Base-by-base conservation (phyloP, 2,888 invertebrate genomes). In the Poecilus cupreus region DNA sequence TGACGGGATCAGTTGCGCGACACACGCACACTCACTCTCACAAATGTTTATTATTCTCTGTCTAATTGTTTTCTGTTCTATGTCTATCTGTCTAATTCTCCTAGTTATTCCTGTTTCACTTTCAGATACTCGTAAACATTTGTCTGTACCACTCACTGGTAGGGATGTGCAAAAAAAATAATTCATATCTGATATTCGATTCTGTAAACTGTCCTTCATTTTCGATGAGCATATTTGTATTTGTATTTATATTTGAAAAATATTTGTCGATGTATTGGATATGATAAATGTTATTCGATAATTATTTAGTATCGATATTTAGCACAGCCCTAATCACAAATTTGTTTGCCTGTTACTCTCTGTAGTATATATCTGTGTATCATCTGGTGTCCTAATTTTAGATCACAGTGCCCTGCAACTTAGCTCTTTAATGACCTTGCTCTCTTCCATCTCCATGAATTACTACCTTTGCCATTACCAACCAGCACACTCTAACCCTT, bases 1-100 rank as follows among this genome's bases (percentile, higher is more conserved):
- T 76, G 57, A 76, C 57, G 76, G 76, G 57, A 57, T 76, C 54
- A 32, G 37, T 76, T 57, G 39, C 76, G 57, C 57, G 76, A 57
- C 76, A 76, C 57, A 76, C 57, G 39, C 76, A 76, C 76, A 76
- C 70, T 39, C 18, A 70, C 74, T 74, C 49, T 49, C 74, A n/a
- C 49, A 74, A 13, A 46, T 74, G 74, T 74, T 11, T 70, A 11
- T 26, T 32, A 64, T 64, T 3, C 18, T 16, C n/a, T 26, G 10
- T 26, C 37, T 70, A 70, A 24, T 20, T 70, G 43, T 70, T 70
- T 39, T 37, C 64, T 60, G 6, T 70, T 70, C 18, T 70, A 3
- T 70, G n/a, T 43, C 18, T 70, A 18, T 39, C n/a, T n/a, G n/a
- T n/a, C n/a, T n/a, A n/a, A n/a, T n/a, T n/a, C 11, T 70, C 70